These are phyloP conservation scores for Drosophila nr. perissopoda DNA, from an alignment of 2,888 invertebrate species.

Conservation along the genomic window DNA sequence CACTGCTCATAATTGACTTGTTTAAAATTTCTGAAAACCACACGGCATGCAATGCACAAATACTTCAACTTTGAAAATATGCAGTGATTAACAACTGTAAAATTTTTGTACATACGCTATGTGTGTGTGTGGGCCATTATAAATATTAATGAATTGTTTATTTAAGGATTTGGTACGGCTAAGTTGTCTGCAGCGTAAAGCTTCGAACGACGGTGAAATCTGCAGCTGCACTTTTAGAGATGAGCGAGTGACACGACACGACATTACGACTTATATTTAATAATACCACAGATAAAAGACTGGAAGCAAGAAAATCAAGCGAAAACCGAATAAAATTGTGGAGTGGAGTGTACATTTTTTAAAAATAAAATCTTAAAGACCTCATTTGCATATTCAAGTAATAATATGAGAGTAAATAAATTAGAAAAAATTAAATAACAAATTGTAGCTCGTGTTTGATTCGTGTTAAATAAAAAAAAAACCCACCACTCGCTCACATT, in stretches of 20 bases:
- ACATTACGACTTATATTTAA: neutral
- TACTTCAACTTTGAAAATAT: conserved; percentile 29
- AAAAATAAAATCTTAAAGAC: neutral
- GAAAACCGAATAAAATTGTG: neutral
- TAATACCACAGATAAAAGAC: neutral
- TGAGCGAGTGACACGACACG: conserved; percentile 7
- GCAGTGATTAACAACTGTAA: conserved; percentile 63
- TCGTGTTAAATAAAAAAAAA: neutral
- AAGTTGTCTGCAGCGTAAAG: neutral
- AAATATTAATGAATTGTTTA: conserved; percentile 71
- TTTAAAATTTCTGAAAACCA: conserved; percentile 72
- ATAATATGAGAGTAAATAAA: neutral
- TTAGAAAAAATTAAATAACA: neutral
- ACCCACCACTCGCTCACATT: neutral
- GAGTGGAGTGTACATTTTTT: neutral
- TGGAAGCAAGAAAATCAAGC: neutral
- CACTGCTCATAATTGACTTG: conserved; percentile 67
- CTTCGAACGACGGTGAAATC: conserved; percentile 11
- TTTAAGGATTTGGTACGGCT: conserved; percentile 60
- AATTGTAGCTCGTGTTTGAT: neutral
- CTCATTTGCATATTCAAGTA: neutral
- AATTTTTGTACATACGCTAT: conserved; percentile 4
- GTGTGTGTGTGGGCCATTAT: conserved; percentile 44
- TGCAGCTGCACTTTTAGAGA: conserved; percentile 1
- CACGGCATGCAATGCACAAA: conserved; percentile 64